These are phyloP conservation scores for Megalopta genalis DNA, from an alignment of 1,140 invertebrate species.

Conservation along the genomic window DNA sequence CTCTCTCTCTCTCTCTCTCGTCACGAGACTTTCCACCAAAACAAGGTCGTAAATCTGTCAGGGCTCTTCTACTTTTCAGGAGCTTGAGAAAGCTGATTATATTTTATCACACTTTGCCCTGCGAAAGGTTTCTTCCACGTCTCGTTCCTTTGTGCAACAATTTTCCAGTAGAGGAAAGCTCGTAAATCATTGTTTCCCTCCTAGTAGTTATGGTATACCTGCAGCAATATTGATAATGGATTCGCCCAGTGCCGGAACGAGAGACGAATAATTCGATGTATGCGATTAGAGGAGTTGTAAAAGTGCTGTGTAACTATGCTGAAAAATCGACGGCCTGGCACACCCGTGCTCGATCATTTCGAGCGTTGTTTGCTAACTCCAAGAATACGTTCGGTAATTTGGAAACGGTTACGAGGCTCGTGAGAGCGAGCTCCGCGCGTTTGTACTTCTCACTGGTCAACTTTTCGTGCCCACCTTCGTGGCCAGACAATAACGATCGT, in stretches of 20 bases:
- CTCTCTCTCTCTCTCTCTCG: background rate
- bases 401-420: background rate
- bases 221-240: background rate
- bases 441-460: background rate
- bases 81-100: background rate
- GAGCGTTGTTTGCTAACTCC: no score
- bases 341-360: no score
- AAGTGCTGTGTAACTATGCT: background rate
- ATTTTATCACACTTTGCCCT: background rate
- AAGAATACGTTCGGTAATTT: background rate
- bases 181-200: slow-evolving; percentile 31
- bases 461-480: background rate
- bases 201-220: background rate
- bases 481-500: background rate
- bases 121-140: background rate
- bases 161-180: background rate
- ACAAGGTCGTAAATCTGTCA: slow-evolving; percentile 15
- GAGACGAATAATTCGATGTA: background rate
- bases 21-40: slow-evolving; percentile 5
- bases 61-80: background rate
- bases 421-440: no score
- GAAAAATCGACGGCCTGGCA: background rate
- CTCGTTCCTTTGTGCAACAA: background rate
- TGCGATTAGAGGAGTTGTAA: background rate
- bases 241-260: background rate